Evolutionary conservation across 2,797 vertebrate genomes (phyloP), one percentile per base, ranked within the genome.

Genomic region (Pseudochromis fuscus): DNA sequence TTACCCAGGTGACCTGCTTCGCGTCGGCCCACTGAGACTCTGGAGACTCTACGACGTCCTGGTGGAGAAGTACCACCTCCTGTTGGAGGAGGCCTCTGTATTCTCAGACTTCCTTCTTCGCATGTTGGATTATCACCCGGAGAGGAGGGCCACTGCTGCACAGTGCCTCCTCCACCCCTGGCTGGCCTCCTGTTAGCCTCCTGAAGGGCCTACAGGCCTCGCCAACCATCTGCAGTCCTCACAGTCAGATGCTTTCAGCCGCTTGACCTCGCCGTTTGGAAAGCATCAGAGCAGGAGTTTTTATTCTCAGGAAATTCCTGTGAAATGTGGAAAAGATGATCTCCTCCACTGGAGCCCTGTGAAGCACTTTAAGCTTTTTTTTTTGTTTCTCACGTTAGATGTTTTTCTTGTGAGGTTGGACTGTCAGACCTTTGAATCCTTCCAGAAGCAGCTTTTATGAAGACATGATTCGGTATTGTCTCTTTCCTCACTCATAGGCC

Each of bases 161-260:
- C 92, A 94, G 64, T 94, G 94, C 81, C 94, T 96, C 64, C 69
- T 51, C 64, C 96, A 96, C 74, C 91, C 94, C 0, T 96, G 96
- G 96, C 83, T 95, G 56, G 81, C 79, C 46, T 86, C 74, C 19
- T 84, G 68, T 75, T 67, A 52, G 24, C 51, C 45, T 35, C 33
- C 33, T 45, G 5, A 61, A 56, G 19, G 16, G 57, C 37, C 12
- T 38, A 10, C 7, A 59, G 56, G 7, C 45, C 18, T 45, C 15
- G 2, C 27, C 55, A 10, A 24, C 28, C 23, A 28, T 63, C 60
- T 21, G 37, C 56, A 40, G 64, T 45, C 78, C 40, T 90, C 42
- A 52, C 18, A 62, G 25, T 21, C 55, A 38, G 62, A 75, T 49
- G 61, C 50, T 60, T 49, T 44, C 18, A 74, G 28, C 35, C 50